phyloP scores from a whole-genome alignment of 2,888 invertebrate genomes.

The Antitype chi region DNA sequence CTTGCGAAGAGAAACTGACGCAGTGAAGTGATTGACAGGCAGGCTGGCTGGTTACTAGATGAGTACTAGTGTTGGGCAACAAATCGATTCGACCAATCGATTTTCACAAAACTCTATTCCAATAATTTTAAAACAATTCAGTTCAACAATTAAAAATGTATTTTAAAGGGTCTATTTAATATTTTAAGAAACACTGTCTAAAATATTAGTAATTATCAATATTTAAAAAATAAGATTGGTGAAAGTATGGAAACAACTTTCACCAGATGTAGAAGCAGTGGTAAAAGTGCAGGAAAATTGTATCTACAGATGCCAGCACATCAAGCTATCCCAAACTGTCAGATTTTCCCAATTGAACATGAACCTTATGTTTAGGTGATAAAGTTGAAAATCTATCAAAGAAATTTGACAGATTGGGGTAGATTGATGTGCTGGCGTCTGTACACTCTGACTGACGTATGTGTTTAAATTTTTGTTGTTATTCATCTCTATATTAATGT shows the following conservation, averaged over 20 bases:
- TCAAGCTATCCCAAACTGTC: too few species aligned
- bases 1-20: slow-evolving; percentile 76
- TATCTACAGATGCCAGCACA: neutral
- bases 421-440: too few species aligned
- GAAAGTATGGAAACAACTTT: neutral
- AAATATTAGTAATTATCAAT: neutral
- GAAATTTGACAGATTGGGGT: too few species aligned
- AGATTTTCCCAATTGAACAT: too few species aligned
- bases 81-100: slow-evolving; percentile 14
- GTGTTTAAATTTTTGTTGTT: too few species aligned
- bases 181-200: neutral
- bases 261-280: neutral
- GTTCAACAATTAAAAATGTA: neutral
- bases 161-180: neutral
- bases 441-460: too few species aligned
- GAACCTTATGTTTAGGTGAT: too few species aligned
- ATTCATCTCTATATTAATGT: too few species aligned
- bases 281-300: neutral
- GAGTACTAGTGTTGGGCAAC: slow-evolving; percentile 34
- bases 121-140: too few species aligned
- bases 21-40: slow-evolving; percentile 67
- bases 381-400: too few species aligned
- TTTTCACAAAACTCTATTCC: accelerated
- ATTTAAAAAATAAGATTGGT: neutral
- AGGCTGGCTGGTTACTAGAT: slow-evolving; percentile 40